Percentiles rank a stretch among this genome's conserved stretches.
Evolutionary conservation across 2,797 vertebrate species (phyloP).

Genomic region (Phrynocephalus guinanensis): DNA sequence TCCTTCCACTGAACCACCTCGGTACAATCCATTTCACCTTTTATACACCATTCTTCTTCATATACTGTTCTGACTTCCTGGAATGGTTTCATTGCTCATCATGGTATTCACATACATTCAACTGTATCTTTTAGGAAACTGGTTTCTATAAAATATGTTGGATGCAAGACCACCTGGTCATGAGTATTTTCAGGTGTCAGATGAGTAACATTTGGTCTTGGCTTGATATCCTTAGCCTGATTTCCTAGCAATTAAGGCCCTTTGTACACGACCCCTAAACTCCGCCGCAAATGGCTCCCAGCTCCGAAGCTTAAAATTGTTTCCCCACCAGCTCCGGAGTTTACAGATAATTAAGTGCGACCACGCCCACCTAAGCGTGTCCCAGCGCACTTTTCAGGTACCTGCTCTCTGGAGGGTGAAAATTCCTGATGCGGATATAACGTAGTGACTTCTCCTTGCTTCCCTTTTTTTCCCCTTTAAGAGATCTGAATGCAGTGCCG

Average conservation of each 20-base stretch:
- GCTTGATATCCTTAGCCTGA: neutral
- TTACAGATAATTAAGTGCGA: too few species aligned
- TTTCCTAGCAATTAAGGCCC: slow-evolving; percentile 1
- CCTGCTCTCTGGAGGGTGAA: too few species aligned
- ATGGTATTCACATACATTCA: neutral
- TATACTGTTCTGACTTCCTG: neutral
- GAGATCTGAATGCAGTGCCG: too few species aligned
- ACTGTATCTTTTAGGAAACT: neutral
- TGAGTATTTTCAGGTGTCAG: neutral
- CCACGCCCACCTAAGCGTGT: too few species aligned
- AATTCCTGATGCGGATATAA: too few species aligned
- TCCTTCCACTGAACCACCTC: neutral
- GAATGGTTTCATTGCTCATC: neutral
- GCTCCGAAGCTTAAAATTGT: too few species aligned
- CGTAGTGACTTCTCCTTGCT: too few species aligned
- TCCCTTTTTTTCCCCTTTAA: too few species aligned
- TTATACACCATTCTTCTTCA: neutral
- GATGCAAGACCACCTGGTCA: slow-evolving; percentile 5
- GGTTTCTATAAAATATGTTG: neutral
- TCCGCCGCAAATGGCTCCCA: too few species aligned
- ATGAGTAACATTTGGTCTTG: neutral
- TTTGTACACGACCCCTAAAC: too few species aligned
- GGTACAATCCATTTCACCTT: neutral
- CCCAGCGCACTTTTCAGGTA: too few species aligned
- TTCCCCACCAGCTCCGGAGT: too few species aligned